These are phyloP conservation scores for Macrosiphum euphorbiae DNA, from an alignment of 2,888 invertebrate genomes.

Conservation along the genomic window DNA sequence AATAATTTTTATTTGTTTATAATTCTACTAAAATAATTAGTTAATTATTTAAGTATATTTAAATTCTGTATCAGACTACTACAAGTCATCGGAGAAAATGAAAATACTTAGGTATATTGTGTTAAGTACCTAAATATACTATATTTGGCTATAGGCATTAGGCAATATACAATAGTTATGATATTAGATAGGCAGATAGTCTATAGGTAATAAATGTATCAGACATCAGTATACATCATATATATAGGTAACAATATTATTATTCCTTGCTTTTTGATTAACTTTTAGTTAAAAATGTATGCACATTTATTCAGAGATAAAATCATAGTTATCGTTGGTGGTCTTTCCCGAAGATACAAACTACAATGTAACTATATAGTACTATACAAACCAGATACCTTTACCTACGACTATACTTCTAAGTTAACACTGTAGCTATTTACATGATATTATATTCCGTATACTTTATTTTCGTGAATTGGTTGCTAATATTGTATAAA, in stretches of 20 bases:
- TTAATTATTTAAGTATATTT: neutral
- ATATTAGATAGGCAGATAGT: neutral
- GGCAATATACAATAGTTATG: neutral
- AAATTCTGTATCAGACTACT: neutral
- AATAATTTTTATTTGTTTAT: neutral
- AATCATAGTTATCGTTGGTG: conserved; percentile 1
- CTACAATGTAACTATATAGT: neutral
- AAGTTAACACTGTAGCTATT: neutral
- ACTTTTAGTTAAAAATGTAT: conserved; percentile 10
- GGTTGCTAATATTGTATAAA: neutral
- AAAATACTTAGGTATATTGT: neutral
- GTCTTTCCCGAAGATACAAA: neutral
- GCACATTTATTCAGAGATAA: neutral
- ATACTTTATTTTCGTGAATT: neutral
- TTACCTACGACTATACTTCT: neutral
- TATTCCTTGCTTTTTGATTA: neutral
- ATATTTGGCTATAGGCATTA: neutral
- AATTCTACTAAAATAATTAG: neutral
- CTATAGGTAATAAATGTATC: neutral
- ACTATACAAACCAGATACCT: neutral
- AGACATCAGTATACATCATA: neutral
- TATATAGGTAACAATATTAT: neutral
- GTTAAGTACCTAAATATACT: neutral
- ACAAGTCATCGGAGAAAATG: neutral
- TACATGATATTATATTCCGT: neutral